Percentiles rank a stretch among this genome's conserved stretches.
These are phyloP conservation scores for Adineta ricciae DNA, from an alignment of 2,888 invertebrate genomes.

Conservation along the genomic window DNA sequence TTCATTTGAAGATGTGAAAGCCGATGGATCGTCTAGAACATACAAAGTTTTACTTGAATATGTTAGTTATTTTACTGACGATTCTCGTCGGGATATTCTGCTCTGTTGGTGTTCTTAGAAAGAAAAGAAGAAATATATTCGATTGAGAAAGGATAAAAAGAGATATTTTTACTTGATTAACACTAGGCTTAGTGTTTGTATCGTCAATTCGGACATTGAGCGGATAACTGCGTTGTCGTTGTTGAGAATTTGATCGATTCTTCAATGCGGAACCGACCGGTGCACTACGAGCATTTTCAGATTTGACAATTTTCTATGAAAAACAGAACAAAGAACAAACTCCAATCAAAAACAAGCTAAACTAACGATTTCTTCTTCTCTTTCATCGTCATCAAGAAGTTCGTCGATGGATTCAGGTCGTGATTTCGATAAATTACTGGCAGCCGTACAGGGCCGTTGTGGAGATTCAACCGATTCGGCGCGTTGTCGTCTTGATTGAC, in stretches of 20 bases:
- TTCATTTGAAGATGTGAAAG: not conserved
- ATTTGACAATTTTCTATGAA: not conserved
- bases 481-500: not conserved
- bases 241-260: not conserved
- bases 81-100: too few relatives aligned
- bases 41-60: too few relatives aligned
- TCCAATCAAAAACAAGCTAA: too few relatives aligned
- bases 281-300: not conserved
- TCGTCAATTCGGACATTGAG: not conserved
- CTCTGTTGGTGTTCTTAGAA: not conserved
- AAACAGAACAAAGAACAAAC: not conserved
- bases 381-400: not conserved
- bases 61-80: too few relatives aligned
- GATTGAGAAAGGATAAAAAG: too few relatives aligned
- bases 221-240: not conserved
- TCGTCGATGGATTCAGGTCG: not conserved
- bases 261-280: not conserved
- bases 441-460: not conserved
- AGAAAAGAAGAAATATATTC: not conserved
- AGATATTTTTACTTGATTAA: not conserved
- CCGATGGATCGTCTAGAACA: too few relatives aligned
- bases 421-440: conserved; percentile 6
- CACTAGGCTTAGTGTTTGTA: not conserved
- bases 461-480: not conserved
- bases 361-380: not conserved